Conservation (phyloP, 2,888 invertebrate genomes). For the Torymus tubicola region DNA sequence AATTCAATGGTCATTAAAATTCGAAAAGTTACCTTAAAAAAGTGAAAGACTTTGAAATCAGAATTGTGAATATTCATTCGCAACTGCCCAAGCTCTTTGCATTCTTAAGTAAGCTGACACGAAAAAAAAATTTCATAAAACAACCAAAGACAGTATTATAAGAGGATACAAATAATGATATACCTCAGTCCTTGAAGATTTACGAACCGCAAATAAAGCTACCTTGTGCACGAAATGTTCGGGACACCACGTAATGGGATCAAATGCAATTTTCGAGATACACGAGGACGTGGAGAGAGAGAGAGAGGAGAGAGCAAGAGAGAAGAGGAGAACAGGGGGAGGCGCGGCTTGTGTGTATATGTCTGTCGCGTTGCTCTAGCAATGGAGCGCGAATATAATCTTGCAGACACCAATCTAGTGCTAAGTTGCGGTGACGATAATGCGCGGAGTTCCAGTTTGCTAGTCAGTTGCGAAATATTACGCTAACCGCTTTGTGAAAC, state of each 20-base stretch:
- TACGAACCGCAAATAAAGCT: conserved; percentile 32
- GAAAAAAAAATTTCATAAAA: background rate
- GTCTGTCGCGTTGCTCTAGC: conserved; percentile 2
- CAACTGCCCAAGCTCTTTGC: background rate
- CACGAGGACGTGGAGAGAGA: background rate
- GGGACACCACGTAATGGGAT: conserved; percentile 20
- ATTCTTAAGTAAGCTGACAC: background rate
- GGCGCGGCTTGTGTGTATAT: conserved; percentile 3
- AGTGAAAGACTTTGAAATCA: background rate
- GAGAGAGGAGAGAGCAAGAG: conserved; percentile 7
- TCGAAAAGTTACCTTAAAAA: background rate
- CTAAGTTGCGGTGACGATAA: conserved; percentile 47
- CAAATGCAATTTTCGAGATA: conserved; percentile 47
- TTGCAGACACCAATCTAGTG: conserved; percentile 38
- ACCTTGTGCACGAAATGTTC: background rate
- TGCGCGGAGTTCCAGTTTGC: conserved; percentile 40
- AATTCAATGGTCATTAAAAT: conserved; percentile 8
- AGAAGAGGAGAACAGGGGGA: background rate
- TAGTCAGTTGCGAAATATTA: conserved; percentile 41
- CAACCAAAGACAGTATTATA: too few relatives aligned
- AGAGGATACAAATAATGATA: too few relatives aligned
- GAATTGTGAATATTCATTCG: conserved; percentile 45
- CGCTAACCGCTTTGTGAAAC: conserved; percentile 30
- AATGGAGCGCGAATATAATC: conserved; percentile 34
- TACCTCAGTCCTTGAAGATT: conserved; percentile 8